Evolutionary conservation across 2,113 vertebrate species (phyloP), one percentile per base, ranked within the genome.

Genomic region (Pseudorhombus dupliciocellatus): DNA sequence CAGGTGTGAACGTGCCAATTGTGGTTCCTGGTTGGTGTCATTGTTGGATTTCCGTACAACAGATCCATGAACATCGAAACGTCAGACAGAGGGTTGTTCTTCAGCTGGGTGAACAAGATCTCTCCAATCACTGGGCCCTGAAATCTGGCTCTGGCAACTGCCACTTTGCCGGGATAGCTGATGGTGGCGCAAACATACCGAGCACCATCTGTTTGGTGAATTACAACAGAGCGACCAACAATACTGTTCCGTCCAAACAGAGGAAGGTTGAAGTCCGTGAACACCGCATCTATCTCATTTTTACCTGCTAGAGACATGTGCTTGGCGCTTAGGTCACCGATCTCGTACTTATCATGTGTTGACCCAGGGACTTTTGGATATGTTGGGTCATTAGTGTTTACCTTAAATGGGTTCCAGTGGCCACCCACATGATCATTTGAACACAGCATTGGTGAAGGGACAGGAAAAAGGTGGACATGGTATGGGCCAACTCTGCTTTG

Each of bases 201-300:
- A 0, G 70, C 3, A 10, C 86, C 81, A 22, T 84, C 26, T 15
- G 58, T 42, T 46, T 59, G 28, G 53, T 93, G 93, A 40, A 95
- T 85, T 5, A 95, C 93, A 3, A 95, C 68, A 5, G 94, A 95
- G 18, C 93, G 94, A 9, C 94, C 94, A 3, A 94, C 84, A 11
- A 95, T 93, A 78, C 94, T 95, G 71, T 95, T 94, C 5, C 0
- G 46, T 51, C 94, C 94, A 83, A 93, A 95, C 1, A 95, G 86
- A 59, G 94, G 94, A 8, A 95, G 88, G 63, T 90, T 94, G 85
- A 88, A 94, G 77, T 95, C 94, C 0, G 0, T 57, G 50, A 93
- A 90, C 2, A 55, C 57, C 24, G 2, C 8, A 2, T 81, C 48
- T n/a, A 73, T 26, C 4, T 57, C 37, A 9, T 61, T 66, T 51